Evolutionary conservation across 1,140 invertebrate species (phyloP).

Genomic region (Apolygus lucorum): DNA sequence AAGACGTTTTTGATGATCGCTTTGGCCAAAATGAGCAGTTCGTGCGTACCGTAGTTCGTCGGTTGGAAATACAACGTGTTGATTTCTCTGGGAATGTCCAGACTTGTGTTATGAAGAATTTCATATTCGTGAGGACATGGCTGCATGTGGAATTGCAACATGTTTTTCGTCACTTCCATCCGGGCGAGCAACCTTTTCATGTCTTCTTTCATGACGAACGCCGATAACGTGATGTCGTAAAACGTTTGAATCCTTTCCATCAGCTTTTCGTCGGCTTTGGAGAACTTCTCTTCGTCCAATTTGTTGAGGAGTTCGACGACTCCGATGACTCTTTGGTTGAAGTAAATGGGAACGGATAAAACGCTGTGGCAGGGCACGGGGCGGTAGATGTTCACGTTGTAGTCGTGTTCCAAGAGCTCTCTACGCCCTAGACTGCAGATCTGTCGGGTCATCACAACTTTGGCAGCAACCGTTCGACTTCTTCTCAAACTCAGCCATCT

Average conservation of each 20-base stretch:
- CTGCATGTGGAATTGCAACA: constrained; percentile 12
- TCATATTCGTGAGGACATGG: constrained; percentile 14
- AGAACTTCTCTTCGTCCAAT: constrained; percentile 16
- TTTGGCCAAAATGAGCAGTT: not conserved
- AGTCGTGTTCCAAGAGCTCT: constrained; percentile 10
- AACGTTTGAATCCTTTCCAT: constrained; percentile 15
- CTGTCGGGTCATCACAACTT: constrained; percentile 8
- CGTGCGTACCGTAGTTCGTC: not conserved
- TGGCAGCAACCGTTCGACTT: constrained; percentile 13
- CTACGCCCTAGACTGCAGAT: not conserved
- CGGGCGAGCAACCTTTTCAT: constrained; percentile 13
- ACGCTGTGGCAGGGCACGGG: constrained; percentile 8
- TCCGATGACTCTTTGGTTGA: constrained; percentile 17
- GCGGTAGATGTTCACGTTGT: not conserved
- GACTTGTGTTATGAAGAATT: not conserved
- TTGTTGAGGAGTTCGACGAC: constrained; percentile 18
- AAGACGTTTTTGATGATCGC: constrained; percentile 3
- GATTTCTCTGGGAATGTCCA: constrained; percentile 1
- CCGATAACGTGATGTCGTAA: constrained; percentile 4
- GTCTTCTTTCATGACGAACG: constrained; percentile 15
- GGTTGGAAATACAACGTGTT: constrained; percentile 16
- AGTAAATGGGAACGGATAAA: constrained; percentile 11
- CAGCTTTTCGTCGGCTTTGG: constrained; percentile 13
- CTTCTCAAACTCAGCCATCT: constrained; percentile 6
- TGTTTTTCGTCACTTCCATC: constrained; percentile 16